phyloP scores from a whole-genome alignment of 1,140 invertebrate species.

The Zaprionus davidi region DNA sequence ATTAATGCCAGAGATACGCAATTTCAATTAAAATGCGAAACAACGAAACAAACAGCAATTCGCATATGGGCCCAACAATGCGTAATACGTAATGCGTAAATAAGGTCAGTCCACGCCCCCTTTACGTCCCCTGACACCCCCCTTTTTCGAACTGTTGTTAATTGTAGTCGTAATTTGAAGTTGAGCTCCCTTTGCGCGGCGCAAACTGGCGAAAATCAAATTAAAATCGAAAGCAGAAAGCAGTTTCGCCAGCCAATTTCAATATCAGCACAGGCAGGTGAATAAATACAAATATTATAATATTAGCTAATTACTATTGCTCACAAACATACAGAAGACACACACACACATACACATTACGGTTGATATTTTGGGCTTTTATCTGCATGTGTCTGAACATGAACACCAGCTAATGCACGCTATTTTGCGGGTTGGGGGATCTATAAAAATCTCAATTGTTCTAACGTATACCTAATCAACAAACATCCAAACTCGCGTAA shows the following conservation, averaged over 20 bases:
- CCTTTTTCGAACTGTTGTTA: conserved; percentile 19
- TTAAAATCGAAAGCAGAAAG: conserved; percentile 9
- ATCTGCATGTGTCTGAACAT: conserved; percentile 17
- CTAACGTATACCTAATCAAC: conserved; percentile 21
- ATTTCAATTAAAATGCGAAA: conserved; percentile 44
- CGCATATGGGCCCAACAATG: conserved; percentile 1
- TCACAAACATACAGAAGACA: too few species aligned
- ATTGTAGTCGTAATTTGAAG: conserved; percentile 30
- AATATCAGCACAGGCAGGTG: neutral
- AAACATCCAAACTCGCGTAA: conserved; percentile 18
- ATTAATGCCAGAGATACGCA: conserved; percentile 43
- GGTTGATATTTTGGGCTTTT: conserved; percentile 8
- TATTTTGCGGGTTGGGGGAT: conserved; percentile 9
- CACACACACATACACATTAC: neutral
- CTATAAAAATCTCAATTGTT: conserved; percentile 33
- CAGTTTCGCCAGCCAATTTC: neutral
- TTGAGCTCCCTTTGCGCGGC: neutral
- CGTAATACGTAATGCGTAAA: conserved; percentile 21
- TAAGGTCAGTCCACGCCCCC: conserved; percentile 13
- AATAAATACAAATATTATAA: conserved; percentile 17
- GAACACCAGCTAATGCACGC: conserved; percentile 22
- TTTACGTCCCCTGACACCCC: neutral
- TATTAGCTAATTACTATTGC: conserved; percentile 29
- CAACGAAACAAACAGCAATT: conserved; percentile 22
- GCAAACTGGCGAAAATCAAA: conserved; percentile 9